Base-by-base conservation (phyloP, 2,113 vertebrate species). In the Gambusia affinis region DNA sequence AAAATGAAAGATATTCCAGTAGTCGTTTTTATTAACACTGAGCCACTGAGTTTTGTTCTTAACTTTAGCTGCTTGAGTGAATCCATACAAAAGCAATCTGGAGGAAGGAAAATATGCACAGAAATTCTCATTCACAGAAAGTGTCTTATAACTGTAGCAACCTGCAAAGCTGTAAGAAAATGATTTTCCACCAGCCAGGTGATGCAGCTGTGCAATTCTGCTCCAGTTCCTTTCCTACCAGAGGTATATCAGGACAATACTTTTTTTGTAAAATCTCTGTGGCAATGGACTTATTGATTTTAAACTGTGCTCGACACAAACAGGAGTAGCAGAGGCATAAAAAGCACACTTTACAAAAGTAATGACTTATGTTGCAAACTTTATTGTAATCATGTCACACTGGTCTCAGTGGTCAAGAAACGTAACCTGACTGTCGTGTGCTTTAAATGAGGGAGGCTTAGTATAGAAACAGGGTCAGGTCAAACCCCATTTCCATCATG, bases 311-410 rank as follows among this genome's bases (percentile, higher is more conserved):
- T 60, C 67, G 27, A 51, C 17, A 75, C 64, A 61, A 63, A 64
- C 42, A 78, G 67, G 65, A 78, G 27, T 30, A 64, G 67, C 24
- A 67, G 44, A 29, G 73, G 51, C 30, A 71, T 37, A 61, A 74
- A 47, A 28, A 79, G 72, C 24, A 42, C 47, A 51, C 72, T 76
- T 71, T 73, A 66, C 73, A 70, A 42, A 70, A 81, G 28, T 24
- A 73, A 57, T 79, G 70, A 69, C 67, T 65, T 73, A 33, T n/a
- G 44, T 81, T 72, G 60, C 35, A 64, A 28, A n/a, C 19, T 5
- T 69, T 61, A 30, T 61, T 70, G 44, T 78, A 76, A 30, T 75
- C 71, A 77, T 76, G 60, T 28, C 84, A 60, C 67, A 70, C 54
- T 77, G 72, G 35, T 47, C 64, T 73, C 35, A 57, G 65, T 71